Evolutionary conservation across 2,888 invertebrate genomes (phyloP).

Genomic region (Cephonodes hylas): DNA sequence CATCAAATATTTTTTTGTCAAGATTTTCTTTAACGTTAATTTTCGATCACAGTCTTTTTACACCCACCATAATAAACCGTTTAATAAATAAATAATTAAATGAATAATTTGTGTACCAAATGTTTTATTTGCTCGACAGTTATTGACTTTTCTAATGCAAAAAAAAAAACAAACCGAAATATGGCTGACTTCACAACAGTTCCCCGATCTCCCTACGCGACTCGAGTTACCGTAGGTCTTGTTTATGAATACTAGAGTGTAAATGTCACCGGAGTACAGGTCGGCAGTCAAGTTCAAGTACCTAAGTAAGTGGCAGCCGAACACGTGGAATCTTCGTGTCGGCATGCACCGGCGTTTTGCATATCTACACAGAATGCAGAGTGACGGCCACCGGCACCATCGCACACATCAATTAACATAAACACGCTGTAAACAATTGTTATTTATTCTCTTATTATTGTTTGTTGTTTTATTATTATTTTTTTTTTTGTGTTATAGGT

Average conservation of each 20-base stretch:
- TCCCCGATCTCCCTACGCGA: conserved; percentile 11
- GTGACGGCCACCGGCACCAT: conserved; percentile 37
- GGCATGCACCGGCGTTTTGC: conserved; percentile 50
- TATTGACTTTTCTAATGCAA: too few species aligned
- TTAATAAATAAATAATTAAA: too few species aligned
- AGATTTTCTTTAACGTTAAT: too few species aligned
- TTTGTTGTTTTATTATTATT: not conserved
- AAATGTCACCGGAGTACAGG: conserved; percentile 45
- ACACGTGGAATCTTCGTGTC: conserved; percentile 47
- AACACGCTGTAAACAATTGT: conserved; percentile 49
- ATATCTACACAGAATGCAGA: conserved; percentile 46
- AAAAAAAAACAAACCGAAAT: too few species aligned
- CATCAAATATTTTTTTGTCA: too few species aligned
- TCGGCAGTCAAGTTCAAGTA: conserved; percentile 71
- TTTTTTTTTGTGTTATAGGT: not conserved
- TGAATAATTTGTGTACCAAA: too few species aligned
- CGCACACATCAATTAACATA: conserved; percentile 52
- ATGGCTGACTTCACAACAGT: too few species aligned
- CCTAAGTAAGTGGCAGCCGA: conserved; percentile 39
- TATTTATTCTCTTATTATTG: conserved; percentile 29
- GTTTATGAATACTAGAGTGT: conserved; percentile 9
- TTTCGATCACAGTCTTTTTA: too few species aligned
- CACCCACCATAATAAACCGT: too few species aligned
- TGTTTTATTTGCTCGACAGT: too few species aligned
- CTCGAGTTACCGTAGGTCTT: conserved; percentile 9